These are phyloP conservation scores for Stigmatopora nigra DNA, from an alignment of 2,113 vertebrate species.

Conservation along the genomic window DNA sequence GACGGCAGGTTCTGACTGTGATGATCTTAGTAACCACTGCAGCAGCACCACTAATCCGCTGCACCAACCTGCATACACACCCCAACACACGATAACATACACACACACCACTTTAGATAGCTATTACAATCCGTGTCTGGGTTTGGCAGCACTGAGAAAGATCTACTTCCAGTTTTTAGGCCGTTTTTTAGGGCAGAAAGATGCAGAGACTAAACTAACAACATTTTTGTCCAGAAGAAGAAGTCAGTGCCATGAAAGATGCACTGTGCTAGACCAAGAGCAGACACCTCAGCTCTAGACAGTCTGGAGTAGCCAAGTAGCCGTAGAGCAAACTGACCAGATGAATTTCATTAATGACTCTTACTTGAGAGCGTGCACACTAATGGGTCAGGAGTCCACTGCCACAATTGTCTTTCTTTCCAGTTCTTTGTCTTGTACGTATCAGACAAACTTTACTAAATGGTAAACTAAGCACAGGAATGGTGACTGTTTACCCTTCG, in stretches of 20 bases:
- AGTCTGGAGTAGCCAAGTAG: constrained; percentile 23
- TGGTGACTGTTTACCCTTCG: neutral
- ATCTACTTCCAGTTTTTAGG: constrained; percentile 21
- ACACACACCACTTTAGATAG: constrained; percentile 12
- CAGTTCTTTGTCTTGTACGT: constrained; percentile 11
- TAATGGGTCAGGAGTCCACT: constrained; percentile 28
- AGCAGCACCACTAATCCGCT: constrained; percentile 39
- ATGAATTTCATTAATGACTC: constrained; percentile 28
- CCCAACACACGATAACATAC: constrained; percentile 4
- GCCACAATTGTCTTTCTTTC: constrained; percentile 12
- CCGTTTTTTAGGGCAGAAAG: constrained; percentile 39
- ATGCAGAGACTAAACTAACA: constrained; percentile 31
- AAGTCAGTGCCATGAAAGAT: no score
- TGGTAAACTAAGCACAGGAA: constrained; percentile 5
- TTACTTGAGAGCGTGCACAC: constrained; percentile 23
- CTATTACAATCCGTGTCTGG: constrained; percentile 22
- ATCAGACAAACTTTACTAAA: constrained; percentile 5
- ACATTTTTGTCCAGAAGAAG: neutral
- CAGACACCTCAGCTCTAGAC: constrained; percentile 25
- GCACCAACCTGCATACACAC: constrained; percentile 36
- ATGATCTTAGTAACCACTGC: constrained; percentile 42
- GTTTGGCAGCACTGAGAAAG: constrained; percentile 27
- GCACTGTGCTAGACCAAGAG: constrained; percentile 1
- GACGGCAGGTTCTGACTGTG: constrained; percentile 26
- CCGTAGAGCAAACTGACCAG: constrained; percentile 29